phyloP scores from a whole-genome alignment of 2,113 vertebrate species.

The Petrocephalus zakoni region DNA sequence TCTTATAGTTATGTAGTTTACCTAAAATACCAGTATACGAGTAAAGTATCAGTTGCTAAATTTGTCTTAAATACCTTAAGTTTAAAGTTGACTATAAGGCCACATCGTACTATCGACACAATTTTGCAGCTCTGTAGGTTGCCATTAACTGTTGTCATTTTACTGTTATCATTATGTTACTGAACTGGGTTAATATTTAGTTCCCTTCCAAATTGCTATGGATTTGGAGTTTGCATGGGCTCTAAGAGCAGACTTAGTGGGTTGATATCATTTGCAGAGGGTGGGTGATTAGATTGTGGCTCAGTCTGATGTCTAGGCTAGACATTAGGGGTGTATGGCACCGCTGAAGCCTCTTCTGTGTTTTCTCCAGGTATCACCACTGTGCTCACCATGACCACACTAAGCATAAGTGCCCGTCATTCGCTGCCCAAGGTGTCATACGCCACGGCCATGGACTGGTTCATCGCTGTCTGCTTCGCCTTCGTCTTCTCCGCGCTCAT shows the following conservation, averaged over 20 bases:
- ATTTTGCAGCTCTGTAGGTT: neutral
- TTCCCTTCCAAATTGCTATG: neutral
- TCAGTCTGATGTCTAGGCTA: neutral
- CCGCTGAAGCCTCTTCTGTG: neutral
- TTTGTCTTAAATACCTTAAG: neutral
- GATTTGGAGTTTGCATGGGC: neutral
- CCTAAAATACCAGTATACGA: no score
- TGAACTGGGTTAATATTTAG: neutral
- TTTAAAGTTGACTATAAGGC: neutral
- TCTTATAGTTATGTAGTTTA: neutral
- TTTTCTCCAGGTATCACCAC: constrained; percentile 82
- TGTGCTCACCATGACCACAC: constrained; percentile 89
- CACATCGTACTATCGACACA: neutral
- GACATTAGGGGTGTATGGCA: neutral
- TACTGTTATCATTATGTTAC: neutral
- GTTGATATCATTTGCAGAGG: neutral
- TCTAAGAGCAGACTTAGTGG: neutral
- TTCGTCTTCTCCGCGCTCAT: constrained; percentile 97
- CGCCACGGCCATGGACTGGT: constrained; percentile 95
- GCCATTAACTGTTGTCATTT: neutral
- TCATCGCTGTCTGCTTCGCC: constrained; percentile 94
- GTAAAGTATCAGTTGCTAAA: neutral
- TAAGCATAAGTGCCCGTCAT: constrained; percentile 90
- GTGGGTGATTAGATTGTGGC: neutral
- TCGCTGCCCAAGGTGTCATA: constrained; percentile 94